A percentile compares a stretch with the other conserved stretches of the same genome.
Conservation (phyloP, 2,113 vertebrate genomes). For the Stegostoma tigrinum region DNA sequence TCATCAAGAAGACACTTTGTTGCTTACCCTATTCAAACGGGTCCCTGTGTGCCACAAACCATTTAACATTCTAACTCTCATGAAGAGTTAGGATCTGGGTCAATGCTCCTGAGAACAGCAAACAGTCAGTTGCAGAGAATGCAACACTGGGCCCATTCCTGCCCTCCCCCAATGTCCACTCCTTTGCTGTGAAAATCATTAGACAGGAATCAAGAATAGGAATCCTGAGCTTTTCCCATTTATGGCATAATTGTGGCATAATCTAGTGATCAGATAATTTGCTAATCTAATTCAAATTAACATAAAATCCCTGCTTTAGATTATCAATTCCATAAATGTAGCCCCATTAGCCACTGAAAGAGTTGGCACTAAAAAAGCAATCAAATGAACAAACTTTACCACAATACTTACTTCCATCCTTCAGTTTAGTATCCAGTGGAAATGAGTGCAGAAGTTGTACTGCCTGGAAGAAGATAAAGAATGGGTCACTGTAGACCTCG, state of each 20-base stretch:
- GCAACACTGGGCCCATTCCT: not conserved
- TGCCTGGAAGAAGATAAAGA: slow-evolving; percentile 58
- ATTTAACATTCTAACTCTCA: not conserved
- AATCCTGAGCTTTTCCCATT: not conserved
- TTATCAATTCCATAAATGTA: not conserved
- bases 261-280: not conserved
- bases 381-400: not conserved
- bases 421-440: slow-evolving; percentile 87
- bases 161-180: not conserved
- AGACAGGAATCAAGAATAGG: not conserved
- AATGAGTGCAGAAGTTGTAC: slow-evolving; percentile 91
- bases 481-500: not conserved
- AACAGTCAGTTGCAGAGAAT: not conserved
- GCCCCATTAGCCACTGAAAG: not conserved
- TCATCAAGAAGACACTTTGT: not conserved
- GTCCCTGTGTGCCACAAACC: not conserved
- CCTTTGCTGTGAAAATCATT: not conserved
- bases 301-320: not conserved
- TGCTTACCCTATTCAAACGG: not conserved
- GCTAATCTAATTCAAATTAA: not conserved
- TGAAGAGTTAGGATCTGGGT: not conserved
- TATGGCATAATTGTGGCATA: not conserved
- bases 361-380: not conserved
- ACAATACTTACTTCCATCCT: slow-evolving; percentile 86
- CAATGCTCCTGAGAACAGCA: not conserved